Conservation (phyloP, 2,888 invertebrate genomes). For the Orchesella flavescens region DNA sequence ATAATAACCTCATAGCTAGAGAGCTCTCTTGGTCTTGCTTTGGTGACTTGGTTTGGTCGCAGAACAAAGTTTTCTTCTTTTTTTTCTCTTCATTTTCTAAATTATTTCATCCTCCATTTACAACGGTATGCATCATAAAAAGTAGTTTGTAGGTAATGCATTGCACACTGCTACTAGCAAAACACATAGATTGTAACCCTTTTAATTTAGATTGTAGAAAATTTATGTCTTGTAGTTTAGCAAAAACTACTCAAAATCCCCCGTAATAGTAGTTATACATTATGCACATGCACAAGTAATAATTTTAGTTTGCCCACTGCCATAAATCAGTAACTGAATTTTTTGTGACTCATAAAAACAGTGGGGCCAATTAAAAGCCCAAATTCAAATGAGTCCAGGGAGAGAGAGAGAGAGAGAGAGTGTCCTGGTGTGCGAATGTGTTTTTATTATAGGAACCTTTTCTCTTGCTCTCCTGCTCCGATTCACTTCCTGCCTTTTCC, state of each 20-base stretch:
- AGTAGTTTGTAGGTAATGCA: too few species aligned
- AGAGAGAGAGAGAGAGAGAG: slow-evolving; percentile 29
- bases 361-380: slow-evolving; percentile 53
- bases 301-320: too few species aligned
- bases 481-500: background rate
- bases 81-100: background rate
- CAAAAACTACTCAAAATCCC: slow-evolving; percentile 11
- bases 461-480: background rate
- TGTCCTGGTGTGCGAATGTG: slow-evolving; percentile 17
- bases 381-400: slow-evolving; percentile 59
- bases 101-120: slow-evolving; percentile 23
- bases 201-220: slow-evolving; percentile 27
- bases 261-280: background rate
- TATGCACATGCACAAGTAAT: too few species aligned
- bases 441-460: slow-evolving; percentile 23
- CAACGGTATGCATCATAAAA: too few species aligned
- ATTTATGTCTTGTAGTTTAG: slow-evolving; percentile 6
- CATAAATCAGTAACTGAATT: too few species aligned
- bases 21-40: too few species aligned
- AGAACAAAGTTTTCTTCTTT: slow-evolving; percentile 6
- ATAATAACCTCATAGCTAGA: too few species aligned
- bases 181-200: background rate
- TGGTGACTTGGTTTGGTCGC: too few species aligned
- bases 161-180: too few species aligned
- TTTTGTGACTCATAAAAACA: background rate